phyloP scores from a whole-genome alignment of 2,113 vertebrate genomes.

The Mirounga angustirostris region DNA sequence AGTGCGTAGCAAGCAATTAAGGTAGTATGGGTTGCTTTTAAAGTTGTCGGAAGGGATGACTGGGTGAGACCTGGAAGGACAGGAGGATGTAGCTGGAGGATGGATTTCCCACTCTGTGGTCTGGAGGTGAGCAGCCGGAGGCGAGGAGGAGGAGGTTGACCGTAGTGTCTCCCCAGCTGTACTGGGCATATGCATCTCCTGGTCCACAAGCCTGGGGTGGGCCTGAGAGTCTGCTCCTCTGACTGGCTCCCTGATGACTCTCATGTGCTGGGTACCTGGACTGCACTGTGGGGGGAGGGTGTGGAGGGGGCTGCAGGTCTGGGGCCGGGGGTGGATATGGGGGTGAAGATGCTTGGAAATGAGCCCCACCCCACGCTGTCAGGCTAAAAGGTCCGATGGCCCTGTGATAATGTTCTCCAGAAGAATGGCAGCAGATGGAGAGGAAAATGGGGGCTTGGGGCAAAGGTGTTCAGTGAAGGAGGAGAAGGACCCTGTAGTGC shows the following conservation, averaged over 20 bases:
- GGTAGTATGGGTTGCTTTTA: background rate
- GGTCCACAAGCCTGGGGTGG: background rate
- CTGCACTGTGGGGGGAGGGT: background rate
- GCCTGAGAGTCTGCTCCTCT: background rate
- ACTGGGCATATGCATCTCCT: rapidly evolving
- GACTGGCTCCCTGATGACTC: background rate
- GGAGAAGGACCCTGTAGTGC: background rate
- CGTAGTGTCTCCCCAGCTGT: background rate
- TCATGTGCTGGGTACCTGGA: background rate
- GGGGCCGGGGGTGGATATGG: no score
- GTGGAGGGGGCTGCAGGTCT: background rate
- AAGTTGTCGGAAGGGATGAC: background rate
- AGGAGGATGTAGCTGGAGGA: no score
- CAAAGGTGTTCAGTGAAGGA: background rate
- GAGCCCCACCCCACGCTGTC: background rate
- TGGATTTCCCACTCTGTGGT: background rate
- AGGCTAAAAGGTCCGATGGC: no score
- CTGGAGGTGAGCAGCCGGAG: no score
- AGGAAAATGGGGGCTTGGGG: background rate
- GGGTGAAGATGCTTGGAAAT: background rate
- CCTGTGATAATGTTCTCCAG: background rate
- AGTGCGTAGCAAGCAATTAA: background rate
- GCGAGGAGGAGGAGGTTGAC: rapidly evolving
- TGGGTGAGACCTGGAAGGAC: background rate
- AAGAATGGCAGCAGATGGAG: background rate